Conservation (phyloP, 2,888 invertebrate genomes). For the Eurytoma californica region DNA sequence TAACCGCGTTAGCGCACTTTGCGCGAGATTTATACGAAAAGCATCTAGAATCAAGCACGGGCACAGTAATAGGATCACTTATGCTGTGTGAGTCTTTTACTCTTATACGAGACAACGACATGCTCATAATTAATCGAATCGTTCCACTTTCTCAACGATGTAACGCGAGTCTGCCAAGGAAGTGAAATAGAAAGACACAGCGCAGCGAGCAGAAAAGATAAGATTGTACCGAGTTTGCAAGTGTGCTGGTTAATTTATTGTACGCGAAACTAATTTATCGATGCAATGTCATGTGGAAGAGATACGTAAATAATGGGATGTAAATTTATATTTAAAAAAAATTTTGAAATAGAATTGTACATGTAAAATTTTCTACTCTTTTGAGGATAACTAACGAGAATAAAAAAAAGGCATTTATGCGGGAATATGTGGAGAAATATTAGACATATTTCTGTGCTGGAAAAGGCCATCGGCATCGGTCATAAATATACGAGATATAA, state of each 20-base stretch:
- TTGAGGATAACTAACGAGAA: no score
- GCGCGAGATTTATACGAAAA: no score
- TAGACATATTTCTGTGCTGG: not conserved
- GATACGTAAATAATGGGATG: not conserved
- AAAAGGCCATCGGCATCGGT: not conserved
- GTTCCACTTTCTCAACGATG: slow-evolving; percentile 65
- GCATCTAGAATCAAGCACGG: no score
- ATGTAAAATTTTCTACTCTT: no score
- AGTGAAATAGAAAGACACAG: slow-evolving; percentile 39
- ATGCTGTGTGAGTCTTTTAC: slow-evolving; percentile 21
- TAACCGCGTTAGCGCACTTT: no score
- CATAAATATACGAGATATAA: slow-evolving; percentile 2
- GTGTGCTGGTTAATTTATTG: slow-evolving; percentile 27
- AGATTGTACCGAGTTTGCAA: slow-evolving; percentile 10
- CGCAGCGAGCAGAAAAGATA: slow-evolving; percentile 25
- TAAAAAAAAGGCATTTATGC: no score
- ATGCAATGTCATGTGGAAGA: slow-evolving; percentile 13
- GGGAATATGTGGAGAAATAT: slow-evolving; percentile 2
- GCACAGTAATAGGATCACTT: not conserved
- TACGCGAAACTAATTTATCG: slow-evolving; percentile 16
- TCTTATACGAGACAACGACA: slow-evolving; percentile 22
- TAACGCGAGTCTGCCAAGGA: slow-evolving; percentile 51
- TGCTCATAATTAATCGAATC: slow-evolving; percentile 64
- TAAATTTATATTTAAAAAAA: no score
- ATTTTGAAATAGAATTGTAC: no score